These are phyloP conservation scores for Enchytraeus crypticus DNA, from an alignment of 2,888 invertebrate species.

Conservation along the genomic window DNA sequence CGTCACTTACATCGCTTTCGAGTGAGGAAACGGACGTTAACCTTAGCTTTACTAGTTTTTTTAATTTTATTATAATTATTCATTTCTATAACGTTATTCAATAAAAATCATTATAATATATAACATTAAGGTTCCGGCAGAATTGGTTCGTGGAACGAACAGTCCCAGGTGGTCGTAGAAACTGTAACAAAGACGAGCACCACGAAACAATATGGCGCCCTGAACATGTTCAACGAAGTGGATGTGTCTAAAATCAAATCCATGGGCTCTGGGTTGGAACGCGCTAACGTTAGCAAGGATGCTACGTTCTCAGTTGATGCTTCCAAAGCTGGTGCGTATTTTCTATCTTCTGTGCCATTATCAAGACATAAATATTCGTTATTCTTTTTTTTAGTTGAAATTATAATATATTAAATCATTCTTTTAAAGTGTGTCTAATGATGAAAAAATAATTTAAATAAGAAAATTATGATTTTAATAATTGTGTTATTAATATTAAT, in stretches of 20 bases:
- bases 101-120: too few species aligned
- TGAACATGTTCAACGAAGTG: slow-evolving; percentile 81
- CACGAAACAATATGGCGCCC: slow-evolving; percentile 22
- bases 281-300: slow-evolving; percentile 82
- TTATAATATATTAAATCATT: not conserved
- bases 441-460: too few species aligned
- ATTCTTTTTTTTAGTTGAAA: not conserved
- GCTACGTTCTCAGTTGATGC: slow-evolving; percentile 83
- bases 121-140: slow-evolving; percentile 43
- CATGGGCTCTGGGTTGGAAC: slow-evolving; percentile 92
- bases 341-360: too few species aligned
- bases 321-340: slow-evolving; percentile 73
- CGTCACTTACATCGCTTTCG: too few species aligned
- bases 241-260: slow-evolving; percentile 81
- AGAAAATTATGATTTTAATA: too few species aligned
- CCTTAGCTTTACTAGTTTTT: too few species aligned
- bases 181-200: slow-evolving; percentile 60
- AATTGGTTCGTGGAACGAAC: slow-evolving; percentile 56
- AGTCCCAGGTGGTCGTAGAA: slow-evolving; percentile 83
- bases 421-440: slow-evolving; percentile 4
- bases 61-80: too few species aligned
- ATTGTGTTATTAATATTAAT: too few species aligned
- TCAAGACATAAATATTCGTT: not conserved
- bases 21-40: too few species aligned
- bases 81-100: too few species aligned